Percentiles rank a stretch among this genome's conserved stretches.
These are phyloP conservation scores for Sciurus carolinensis DNA, from an alignment of 2,797 vertebrate genomes.

Conservation along the genomic window DNA sequence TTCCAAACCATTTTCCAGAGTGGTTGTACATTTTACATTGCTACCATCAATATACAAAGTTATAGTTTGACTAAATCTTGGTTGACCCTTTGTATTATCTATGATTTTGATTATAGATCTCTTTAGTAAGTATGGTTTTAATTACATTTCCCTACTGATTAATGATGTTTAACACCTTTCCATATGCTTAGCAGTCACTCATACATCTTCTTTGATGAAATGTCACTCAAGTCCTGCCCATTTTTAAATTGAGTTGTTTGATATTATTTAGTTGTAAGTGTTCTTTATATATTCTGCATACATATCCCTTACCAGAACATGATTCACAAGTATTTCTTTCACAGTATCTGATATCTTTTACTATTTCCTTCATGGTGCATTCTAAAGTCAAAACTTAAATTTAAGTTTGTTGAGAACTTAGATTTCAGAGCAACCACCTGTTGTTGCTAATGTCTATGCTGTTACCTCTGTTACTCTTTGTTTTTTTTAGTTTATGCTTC, in stretches of 20 bases:
- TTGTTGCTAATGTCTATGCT: not conserved
- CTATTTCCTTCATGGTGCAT: not conserved
- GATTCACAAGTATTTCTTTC: not conserved
- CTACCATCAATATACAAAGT: not conserved
- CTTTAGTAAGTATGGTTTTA: not conserved
- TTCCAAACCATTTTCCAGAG: not conserved
- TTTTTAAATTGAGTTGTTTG: not conserved
- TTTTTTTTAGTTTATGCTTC: not conserved
- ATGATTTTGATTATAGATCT: not conserved
- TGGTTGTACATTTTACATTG: not conserved
- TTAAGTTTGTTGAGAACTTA: not conserved
- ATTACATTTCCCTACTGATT: not conserved
- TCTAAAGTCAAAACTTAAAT: not conserved
- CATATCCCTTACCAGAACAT: not conserved
- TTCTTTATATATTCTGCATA: not conserved
- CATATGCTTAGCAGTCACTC: not conserved
- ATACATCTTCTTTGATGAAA: not conserved
- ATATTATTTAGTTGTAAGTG: not conserved
- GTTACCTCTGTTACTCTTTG: not conserved
- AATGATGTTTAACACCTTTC: not conserved
- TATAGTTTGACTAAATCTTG: not conserved
- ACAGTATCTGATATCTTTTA: not conserved
- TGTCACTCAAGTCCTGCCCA: not conserved
- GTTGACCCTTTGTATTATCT: not conserved
- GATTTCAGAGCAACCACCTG: not conserved